phyloP scores from a whole-genome alignment of 2,888 invertebrate species.

The Drosophila suboccidentalis region DNA sequence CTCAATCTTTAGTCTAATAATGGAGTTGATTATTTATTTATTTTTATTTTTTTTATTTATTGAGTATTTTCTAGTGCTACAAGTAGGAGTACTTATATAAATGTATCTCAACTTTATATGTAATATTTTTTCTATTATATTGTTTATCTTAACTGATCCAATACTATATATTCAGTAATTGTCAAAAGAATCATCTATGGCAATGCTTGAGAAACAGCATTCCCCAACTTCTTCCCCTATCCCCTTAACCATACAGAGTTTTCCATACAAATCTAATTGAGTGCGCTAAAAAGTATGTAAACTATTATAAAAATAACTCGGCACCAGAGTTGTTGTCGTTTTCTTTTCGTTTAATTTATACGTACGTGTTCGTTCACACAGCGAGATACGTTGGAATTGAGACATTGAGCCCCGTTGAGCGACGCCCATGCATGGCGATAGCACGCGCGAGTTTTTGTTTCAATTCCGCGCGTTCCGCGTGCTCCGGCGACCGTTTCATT shows the following conservation, averaged over 20 bases:
- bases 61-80: no score
- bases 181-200: conserved; percentile 7
- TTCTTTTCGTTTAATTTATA: conserved; percentile 9
- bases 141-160: background rate
- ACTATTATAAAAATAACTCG: conserved; percentile 49
- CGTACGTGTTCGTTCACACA: background rate
- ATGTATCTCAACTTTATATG: no score
- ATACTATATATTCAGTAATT: background rate
- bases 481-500: conserved; percentile 45
- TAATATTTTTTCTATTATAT: no score
- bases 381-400: conserved; percentile 24
- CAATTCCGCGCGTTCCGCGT: conserved; percentile 34
- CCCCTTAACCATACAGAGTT: background rate
- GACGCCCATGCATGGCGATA: conserved; percentile 21
- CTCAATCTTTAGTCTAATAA: no score
- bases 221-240: background rate
- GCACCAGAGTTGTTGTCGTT: conserved; percentile 28
- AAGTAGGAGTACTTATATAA: no score
- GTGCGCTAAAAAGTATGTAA: conserved; percentile 54
- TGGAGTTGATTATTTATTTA: no score
- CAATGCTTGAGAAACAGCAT: background rate
- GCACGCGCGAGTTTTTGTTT: conserved; percentile 51
- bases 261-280: conserved; percentile 3
- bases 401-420: background rate
- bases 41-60: background rate